Evolutionary conservation across 2,888 invertebrate genomes (phyloP), one percentile per base, ranked within the genome.

Genomic region (Athripsodes cinereus): DNA sequence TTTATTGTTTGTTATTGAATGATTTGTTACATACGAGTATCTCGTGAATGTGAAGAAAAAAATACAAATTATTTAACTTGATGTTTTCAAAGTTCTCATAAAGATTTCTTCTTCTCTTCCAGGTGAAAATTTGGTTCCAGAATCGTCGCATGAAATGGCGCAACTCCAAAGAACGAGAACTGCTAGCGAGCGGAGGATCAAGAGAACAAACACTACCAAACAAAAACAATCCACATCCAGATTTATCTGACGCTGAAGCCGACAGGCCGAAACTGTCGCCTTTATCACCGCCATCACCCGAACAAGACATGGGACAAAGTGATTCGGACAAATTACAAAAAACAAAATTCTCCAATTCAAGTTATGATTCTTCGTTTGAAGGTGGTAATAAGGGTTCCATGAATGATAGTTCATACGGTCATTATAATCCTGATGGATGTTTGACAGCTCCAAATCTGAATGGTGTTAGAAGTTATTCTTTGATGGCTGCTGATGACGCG

Each of bases 121-220:
- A 84, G 83, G 83, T 84, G 53, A 84, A 84, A 74, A 84, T 84
- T 66, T 84, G 84, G 84, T 98, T 98, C 75, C 97, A 98, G 82
- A 98, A 98, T 72, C 87, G 97, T 0, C 87, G 97, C 56, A 98
- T 98, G 97, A 98, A 95, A 74, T 97, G 97, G 97, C 84, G 98
- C 55, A 98, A 98, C 75, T 95, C 94, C 2, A 97, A 97, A 75
- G 97, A 97, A 72, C 82, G 96, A 31, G 96, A 97, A 73, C 82
- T 96, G 0, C 78, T 97, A 21, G 96, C 96, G 0, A 88, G 88
- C 19, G 96, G 96, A 0, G 96, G 96, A 1, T 92, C 94, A 6
- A 82, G 96, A 22, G 96, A 96, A 69, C 95, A 96, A 73, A 96
- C 96, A 0, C 77, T 97, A 21, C 96, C 96, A 0, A 96, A 94